phyloP scores from a whole-genome alignment of 2,797 vertebrate genomes.

The Propithecus perrieri region DNA sequence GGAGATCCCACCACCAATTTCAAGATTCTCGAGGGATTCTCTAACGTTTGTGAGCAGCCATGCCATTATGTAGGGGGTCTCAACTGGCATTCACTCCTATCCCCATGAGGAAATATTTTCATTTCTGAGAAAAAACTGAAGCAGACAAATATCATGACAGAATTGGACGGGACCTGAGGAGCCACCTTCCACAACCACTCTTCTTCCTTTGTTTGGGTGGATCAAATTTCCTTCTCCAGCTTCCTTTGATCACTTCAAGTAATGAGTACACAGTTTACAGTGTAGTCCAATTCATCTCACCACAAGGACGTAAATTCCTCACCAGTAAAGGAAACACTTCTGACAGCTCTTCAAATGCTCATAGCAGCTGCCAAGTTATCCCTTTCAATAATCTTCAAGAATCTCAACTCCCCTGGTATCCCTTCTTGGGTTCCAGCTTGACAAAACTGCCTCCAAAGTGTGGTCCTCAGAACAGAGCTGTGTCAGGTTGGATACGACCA shows the following conservation, averaged over 20 bases:
- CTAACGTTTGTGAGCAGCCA: not conserved
- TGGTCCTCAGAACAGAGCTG: not conserved
- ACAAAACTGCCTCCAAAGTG: not conserved
- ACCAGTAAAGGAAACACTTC: not conserved
- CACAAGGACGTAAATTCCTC: not conserved
- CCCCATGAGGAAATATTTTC: not conserved
- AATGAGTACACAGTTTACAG: not conserved
- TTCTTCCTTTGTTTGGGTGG: not conserved
- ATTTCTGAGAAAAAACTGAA: slow-evolving; percentile 29
- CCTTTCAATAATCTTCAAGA: not conserved
- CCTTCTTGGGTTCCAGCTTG: not conserved
- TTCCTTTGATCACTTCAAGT: not conserved
- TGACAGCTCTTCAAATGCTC: not conserved
- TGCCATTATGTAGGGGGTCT: not conserved
- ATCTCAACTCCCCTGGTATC: not conserved
- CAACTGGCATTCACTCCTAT: not conserved
- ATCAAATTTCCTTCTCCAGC: not conserved
- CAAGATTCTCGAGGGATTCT: not conserved
- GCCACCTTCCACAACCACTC: not conserved
- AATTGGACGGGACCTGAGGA: not conserved
- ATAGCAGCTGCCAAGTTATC: not conserved
- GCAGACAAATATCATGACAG: not conserved
- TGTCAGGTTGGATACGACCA: not conserved
- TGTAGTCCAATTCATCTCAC: not conserved
- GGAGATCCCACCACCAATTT: not conserved